Evolutionary conservation across 2,797 vertebrate genomes (phyloP).

Genomic region (Myotis myotis): DNA sequence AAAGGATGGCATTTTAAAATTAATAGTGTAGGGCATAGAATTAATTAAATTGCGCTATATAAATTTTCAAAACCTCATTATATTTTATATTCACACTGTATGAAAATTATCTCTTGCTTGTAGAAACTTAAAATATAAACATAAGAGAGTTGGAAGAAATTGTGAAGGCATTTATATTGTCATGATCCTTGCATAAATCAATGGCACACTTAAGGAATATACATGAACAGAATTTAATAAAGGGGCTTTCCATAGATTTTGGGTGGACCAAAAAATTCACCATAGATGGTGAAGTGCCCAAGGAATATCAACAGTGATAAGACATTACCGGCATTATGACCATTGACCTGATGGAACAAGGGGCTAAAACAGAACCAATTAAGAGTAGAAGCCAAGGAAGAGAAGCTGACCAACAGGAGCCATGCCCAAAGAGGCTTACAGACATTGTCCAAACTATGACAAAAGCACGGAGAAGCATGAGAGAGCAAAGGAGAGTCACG

Average conservation of each 20-base stretch:
- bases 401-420: neutral
- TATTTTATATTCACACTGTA: conserved; percentile 27
- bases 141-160: neutral
- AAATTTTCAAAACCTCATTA: conserved; percentile 48
- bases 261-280: neutral
- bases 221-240: neutral
- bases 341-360: neutral
- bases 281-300: neutral
- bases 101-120: conserved; percentile 46
- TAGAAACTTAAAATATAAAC: conserved; percentile 53
- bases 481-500: neutral
- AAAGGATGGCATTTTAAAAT: conserved; percentile 58
- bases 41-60: conserved; percentile 65
- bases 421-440: accelerated
- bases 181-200: neutral
- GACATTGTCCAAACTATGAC: neutral
- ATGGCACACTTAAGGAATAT: neutral
- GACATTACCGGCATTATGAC: too few relatives aligned
- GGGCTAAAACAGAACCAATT: neutral
- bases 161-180: neutral
- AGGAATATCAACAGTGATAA: neutral
- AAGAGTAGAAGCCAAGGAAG: neutral
- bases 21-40: conserved; percentile 32
- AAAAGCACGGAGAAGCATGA: neutral
- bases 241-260: neutral